Base-by-base conservation (phyloP, 2,797 vertebrate species). In the Manis pentadactyla region DNA sequence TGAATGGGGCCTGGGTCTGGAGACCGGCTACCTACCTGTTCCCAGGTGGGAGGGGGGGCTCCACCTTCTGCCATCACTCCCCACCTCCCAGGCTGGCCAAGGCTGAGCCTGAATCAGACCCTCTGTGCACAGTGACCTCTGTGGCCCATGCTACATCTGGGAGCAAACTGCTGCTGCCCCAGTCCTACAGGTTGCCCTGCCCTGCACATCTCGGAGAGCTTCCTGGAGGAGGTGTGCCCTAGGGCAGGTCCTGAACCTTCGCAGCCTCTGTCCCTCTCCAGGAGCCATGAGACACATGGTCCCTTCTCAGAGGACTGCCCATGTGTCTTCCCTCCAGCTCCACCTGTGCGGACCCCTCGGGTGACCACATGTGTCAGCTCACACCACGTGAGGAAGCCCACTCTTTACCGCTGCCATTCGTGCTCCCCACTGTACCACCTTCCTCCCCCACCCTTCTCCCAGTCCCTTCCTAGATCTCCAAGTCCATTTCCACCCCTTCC, bases 41-140 rank as follows among this genome's bases (percentile, higher is more conserved):
- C 29, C 68, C 8, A 5, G 18, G 12, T 42, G 59, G 83, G 34
- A 55, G 64, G 25, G 2, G 18, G 42, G 51, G 31, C 21, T 7
- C 51, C 14, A 8, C 21, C 51, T 34, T n/a, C n/a, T 8, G 29
- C 74, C 18, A 1, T 6, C 17, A 11, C 34, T 25, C 55, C 21
- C 49, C 49, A 21, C 29, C 31, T 49, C 74, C 49, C 19, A 14
- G 68, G 49, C 31, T 13, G 12, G 14, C 13, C 14, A 9, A 4
- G 34, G 21, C 7, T 23, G 17, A 1, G 14, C 15, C 23, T 1
- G 23, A 13, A 4, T 4, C 9, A 7, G 29, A 18, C 29, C 78
- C 7, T 2, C 17, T 0, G 2, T 29, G 27, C 31, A n/a, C 3
- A 0, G n/a, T 6, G 57, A 46, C 53, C 23, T 34, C 19, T 1